Conservation (phyloP, 2,113 vertebrate species). For the Calyptomena viridis region DNA sequence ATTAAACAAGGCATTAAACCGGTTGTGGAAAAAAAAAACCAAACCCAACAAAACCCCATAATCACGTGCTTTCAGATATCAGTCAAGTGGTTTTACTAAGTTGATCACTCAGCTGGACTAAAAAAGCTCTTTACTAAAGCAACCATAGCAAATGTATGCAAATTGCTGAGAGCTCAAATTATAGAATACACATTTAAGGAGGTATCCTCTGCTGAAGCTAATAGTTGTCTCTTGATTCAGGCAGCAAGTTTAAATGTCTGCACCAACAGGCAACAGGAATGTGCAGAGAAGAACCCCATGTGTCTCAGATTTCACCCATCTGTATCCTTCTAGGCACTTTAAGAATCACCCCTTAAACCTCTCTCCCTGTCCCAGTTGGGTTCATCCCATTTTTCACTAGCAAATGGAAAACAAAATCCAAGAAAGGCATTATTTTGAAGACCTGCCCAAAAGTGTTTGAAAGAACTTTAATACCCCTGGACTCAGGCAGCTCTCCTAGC, state of each 20-base stretch:
- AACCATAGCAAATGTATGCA: not conserved
- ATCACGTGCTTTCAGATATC: not conserved
- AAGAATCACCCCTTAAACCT: not conserved
- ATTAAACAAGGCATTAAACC: conserved; percentile 13
- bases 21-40: not conserved
- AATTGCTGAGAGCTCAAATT: not conserved
- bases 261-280: not conserved
- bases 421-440: not conserved
- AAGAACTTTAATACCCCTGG: not conserved
- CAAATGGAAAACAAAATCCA: not conserved
- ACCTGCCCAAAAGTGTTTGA: not conserved
- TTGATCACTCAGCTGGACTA: not conserved
- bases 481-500: not conserved
- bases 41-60: not conserved
- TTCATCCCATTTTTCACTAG: not conserved
- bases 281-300: not conserved
- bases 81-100: conserved; percentile 16
- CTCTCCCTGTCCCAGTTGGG: not conserved
- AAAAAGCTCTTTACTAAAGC: conserved; percentile 11
- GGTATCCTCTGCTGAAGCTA: not conserved
- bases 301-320: not conserved
- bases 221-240: not conserved
- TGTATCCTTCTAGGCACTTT: not conserved
- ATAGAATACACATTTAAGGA: not conserved
- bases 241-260: not conserved